Base-by-base conservation (phyloP, 2,888 invertebrate genomes). In the Bimastos eiseni region DNA sequence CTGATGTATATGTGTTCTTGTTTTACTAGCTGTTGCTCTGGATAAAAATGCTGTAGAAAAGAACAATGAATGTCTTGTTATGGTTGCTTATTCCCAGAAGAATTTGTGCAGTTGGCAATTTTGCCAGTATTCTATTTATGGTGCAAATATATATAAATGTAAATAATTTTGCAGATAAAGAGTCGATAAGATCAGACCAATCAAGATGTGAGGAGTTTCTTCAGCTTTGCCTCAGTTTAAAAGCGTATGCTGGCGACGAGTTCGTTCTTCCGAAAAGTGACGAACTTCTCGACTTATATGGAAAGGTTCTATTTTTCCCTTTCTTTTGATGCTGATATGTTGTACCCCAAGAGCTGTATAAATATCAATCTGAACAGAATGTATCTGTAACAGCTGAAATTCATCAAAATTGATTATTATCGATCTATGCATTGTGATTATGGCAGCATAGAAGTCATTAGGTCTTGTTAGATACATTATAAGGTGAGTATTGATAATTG, bases 271-370 rank as follows among this genome's bases (percentile, higher is more conserved):
- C 98, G 15, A 97, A 97, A 94, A 95, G 96, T 34, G 96, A 97
- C 0, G 97, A 97, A 94, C 95, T 98, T 17, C 96, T 98, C 96
- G 97, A 97, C 90, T 96, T 98, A 92, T 98, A 97, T 96, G 98
- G 98, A 91, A 96, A 97, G 95, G 98, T 98, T 96, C n/a, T 96
- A 96, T 95, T 90, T 89, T 90, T 92, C 90, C 89, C 30, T 38
- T n/a, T 55, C 30, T 37, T 19, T 49, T 70, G 30, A 41, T 41
- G 41, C 17, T 70, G 30, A n/a, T 17, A 8, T 70, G n/a, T 70
- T 70, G n/a, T 70, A 13, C 70, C n/a, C 70, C 4, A 70, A 17
- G 30, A n/a, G 30, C 70, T 70, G n/a, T n/a, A n/a, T 70, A n/a
- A 70, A 70, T n/a, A 70, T 70, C 30, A n/a, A 70, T 70, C n/a